Conservation (phyloP, 2,113 vertebrate species). For the Brachypteracias leptosomus region DNA sequence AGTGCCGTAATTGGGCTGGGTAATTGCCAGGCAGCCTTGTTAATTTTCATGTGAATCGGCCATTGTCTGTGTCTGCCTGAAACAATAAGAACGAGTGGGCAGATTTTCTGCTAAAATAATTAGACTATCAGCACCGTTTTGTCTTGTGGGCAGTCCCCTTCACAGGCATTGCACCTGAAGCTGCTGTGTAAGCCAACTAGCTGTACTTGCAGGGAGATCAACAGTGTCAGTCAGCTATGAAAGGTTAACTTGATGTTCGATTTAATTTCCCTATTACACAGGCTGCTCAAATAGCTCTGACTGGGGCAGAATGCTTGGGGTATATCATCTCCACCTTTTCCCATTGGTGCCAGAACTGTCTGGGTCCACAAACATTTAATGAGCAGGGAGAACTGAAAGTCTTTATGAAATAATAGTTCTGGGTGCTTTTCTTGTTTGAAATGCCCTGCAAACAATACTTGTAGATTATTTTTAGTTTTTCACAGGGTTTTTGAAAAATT, state of each 20-base stretch:
- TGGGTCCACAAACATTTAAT: neutral
- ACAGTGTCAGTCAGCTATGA: neutral
- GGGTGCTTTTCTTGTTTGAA: neutral
- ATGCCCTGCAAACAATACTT: neutral
- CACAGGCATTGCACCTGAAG: neutral
- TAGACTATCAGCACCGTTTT: neutral
- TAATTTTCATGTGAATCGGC: neutral
- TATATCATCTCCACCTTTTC: neutral
- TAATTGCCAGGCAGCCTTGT: neutral
- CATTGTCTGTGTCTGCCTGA: neutral
- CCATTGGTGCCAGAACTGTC: neutral
- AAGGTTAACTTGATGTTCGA: neutral
- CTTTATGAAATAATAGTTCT: neutral
- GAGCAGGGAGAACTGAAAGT: neutral
- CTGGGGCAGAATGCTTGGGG: neutral
- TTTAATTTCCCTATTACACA: neutral
- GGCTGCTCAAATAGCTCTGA: neutral
- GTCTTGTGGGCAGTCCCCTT: neutral
- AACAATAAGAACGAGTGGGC: neutral
- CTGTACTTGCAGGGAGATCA: neutral
- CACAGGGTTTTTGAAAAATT: neutral
- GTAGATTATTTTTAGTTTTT: neutral
- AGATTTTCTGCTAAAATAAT: conserved; percentile 15
- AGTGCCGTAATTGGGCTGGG: neutral
- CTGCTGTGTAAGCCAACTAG: neutral